A percentile compares a stretch with the other conserved stretches of the same genome.
Evolutionary conservation across 2,113 vertebrate species (phyloP).

Genomic region (Semnornis frantzii): DNA sequence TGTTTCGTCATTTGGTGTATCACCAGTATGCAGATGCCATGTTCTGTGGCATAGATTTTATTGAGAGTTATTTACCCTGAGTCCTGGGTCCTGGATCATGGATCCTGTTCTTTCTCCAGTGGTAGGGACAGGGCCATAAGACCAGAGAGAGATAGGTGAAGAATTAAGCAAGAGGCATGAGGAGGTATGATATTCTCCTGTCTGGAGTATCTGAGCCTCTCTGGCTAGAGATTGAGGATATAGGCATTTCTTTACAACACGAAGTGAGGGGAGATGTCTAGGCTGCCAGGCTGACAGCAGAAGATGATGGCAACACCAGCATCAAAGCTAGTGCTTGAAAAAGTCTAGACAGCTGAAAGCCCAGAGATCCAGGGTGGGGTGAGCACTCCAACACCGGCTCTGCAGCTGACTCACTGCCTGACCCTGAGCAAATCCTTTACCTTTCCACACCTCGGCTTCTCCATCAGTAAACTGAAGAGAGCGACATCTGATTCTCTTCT

Average conservation of each 20-base stretch:
- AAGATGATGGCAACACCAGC: not conserved
- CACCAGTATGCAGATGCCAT: accelerated
- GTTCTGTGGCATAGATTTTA: not conserved
- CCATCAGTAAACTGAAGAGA: not conserved
- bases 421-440: slow-evolving; percentile 31
- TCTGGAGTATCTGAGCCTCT: not conserved
- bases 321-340: not conserved
- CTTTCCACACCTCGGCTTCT: slow-evolving; percentile 24
- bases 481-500: slow-evolving; percentile 17
- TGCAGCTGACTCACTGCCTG: not conserved
- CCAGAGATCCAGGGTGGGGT: not conserved
- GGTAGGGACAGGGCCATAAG: not conserved
- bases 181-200: not conserved
- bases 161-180: not conserved
- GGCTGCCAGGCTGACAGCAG: not conserved
- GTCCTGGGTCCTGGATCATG: not conserved
- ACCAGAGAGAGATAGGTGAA: not conserved
- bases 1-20: not conserved
- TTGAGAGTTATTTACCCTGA: not conserved
- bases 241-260: not conserved
- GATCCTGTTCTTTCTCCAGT: not conserved
- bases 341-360: not conserved
- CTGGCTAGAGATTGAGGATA: not conserved
- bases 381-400: accelerated
- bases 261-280: not conserved